phyloP scores from a whole-genome alignment of 2,113 vertebrate genomes.

The Urocolius indicus region DNA sequence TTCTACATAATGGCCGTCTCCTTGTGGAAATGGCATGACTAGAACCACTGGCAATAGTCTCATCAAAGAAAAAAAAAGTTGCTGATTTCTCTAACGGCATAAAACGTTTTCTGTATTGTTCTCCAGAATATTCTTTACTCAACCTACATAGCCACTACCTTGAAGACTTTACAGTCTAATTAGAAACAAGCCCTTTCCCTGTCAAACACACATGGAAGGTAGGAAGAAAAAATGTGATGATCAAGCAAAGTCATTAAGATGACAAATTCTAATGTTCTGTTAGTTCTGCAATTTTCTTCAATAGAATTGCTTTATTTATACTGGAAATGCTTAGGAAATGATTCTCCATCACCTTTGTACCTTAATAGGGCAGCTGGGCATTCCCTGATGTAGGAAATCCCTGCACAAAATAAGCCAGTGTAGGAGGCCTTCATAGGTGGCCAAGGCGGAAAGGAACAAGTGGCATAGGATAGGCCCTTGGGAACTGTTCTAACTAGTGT shows the following conservation, averaged over 20 bases:
- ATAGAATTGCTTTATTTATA: conserved; percentile 55
- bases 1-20: not conserved
- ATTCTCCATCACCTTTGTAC: conserved; percentile 59
- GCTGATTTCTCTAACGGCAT: not conserved
- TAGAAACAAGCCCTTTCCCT: conserved; percentile 12
- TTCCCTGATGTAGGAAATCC: conserved; percentile 62
- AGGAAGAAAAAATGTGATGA: conserved; percentile 48
- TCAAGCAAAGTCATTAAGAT: conserved; percentile 51
- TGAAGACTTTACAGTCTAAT: conserved; percentile 4
- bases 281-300: conserved; percentile 58
- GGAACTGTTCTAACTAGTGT: conserved; percentile 67
- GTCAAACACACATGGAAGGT: not conserved
- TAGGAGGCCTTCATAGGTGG: conserved; percentile 70
- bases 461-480: conserved; percentile 70
- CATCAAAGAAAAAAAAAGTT: not conserved
- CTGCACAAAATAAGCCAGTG: conserved; percentile 52
- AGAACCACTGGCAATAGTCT: not conserved
- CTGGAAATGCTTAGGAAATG: conserved; percentile 55
- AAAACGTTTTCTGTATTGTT: not conserved
- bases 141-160: not conserved
- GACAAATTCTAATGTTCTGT: conserved; percentile 49
- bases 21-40: not conserved
- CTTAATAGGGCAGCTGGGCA: conserved; percentile 55
- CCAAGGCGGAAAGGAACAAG: conserved; percentile 59
- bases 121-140: not conserved